Conservation (phyloP, 2,113 vertebrate genomes). For the Prietella phreatophila region DNA sequence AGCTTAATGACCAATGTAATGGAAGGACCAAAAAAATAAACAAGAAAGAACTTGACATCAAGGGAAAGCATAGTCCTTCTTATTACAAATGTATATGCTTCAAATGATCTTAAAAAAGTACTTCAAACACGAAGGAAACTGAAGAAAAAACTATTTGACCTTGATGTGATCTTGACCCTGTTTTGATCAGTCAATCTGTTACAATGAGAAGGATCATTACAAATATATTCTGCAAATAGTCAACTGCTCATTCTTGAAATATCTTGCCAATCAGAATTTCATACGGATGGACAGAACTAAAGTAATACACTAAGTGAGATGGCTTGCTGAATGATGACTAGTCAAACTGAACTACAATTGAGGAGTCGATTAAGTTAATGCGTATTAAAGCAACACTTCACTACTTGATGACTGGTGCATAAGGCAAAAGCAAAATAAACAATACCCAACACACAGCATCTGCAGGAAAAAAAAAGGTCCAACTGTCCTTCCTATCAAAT, state of each 20-base stretch:
- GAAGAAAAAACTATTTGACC: background rate
- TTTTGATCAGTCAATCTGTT: background rate
- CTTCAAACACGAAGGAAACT: background rate
- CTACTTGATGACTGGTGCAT: background rate
- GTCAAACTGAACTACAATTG: background rate
- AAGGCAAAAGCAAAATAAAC: conserved; percentile 16
- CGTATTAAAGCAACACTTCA: background rate
- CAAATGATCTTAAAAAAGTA: background rate
- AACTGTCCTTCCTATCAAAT: background rate
- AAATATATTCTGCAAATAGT: background rate
- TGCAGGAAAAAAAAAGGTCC: background rate
- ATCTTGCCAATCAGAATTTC: background rate
- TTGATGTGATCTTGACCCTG: background rate
- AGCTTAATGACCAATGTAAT: background rate
- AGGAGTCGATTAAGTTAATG: background rate
- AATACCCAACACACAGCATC: background rate
- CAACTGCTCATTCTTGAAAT: background rate
- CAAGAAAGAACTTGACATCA: no score
- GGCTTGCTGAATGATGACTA: background rate
- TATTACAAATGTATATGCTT: background rate
- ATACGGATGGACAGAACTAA: background rate
- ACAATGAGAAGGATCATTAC: background rate
- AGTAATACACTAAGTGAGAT: background rate
- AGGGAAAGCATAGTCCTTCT: background rate
- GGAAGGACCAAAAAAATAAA: no score